These are phyloP conservation scores for Diceros bicornis DNA, from an alignment of 2,797 vertebrate genomes.

Conservation along the genomic window DNA sequence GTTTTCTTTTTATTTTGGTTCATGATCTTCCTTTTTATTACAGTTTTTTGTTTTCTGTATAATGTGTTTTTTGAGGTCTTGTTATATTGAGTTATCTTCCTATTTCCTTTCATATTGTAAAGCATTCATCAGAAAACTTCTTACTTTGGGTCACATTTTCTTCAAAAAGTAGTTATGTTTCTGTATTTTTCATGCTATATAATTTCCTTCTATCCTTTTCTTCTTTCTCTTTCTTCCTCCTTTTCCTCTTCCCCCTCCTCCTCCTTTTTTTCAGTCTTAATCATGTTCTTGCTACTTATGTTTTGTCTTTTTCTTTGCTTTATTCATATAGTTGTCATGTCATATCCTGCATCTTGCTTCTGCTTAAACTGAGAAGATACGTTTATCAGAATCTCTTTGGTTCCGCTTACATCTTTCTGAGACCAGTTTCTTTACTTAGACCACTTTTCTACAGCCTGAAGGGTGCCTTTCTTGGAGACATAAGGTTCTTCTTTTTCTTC, in stretches of 20 bases:
- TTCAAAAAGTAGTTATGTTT: not conserved
- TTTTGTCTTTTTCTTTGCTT: not conserved
- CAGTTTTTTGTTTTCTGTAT: not conserved
- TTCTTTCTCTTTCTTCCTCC: not conserved
- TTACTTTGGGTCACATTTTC: not conserved
- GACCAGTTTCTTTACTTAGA: not conserved
- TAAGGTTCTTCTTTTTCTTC: not conserved
- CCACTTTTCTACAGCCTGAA: not conserved
- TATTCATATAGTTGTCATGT: not conserved
- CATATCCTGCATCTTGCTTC: not conserved
- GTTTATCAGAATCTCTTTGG: not conserved
- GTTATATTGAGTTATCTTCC: not conserved
- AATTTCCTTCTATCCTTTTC: not conserved
- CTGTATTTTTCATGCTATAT: not conserved
- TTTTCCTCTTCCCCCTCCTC: not conserved
- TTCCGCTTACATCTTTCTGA: not conserved
- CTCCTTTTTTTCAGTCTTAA: not conserved
- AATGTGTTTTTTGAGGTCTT: not conserved
- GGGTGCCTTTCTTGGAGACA: accelerated
- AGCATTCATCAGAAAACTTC: not conserved
- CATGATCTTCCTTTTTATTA: not conserved
- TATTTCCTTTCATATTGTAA: not conserved
- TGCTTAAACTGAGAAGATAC: not conserved
- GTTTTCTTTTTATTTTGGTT: not conserved
- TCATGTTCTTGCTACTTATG: not conserved